Conservation (phyloP, 2,113 vertebrate genomes). For the Phrynocephalus versicolor region DNA sequence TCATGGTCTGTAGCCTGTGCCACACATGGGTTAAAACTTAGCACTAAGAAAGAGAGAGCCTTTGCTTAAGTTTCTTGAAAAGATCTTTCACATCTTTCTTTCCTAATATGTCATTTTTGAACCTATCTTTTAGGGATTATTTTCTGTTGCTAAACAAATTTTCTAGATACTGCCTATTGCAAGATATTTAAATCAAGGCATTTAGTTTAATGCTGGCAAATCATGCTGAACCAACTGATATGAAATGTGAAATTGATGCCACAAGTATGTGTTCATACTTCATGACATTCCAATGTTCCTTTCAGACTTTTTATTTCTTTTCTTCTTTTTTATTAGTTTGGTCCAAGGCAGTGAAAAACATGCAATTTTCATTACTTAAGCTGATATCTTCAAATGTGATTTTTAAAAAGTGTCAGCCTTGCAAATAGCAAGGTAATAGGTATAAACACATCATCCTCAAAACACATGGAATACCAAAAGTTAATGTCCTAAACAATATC, state of each 20-base stretch:
- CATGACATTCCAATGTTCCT: slow-evolving; percentile 21
- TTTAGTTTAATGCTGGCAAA: slow-evolving; percentile 49
- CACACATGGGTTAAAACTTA: neutral
- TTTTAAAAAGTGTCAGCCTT: slow-evolving; percentile 17
- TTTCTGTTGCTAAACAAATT: slow-evolving; percentile 10
- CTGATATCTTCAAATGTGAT: neutral
- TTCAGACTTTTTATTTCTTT: no score
- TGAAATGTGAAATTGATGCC: slow-evolving; percentile 39
- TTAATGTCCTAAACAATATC: no score
- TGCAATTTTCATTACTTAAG: slow-evolving; percentile 18
- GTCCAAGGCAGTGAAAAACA: slow-evolving; percentile 22
- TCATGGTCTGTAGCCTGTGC: neutral
- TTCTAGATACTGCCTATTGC: slow-evolving; percentile 4
- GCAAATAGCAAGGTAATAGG: neutral
- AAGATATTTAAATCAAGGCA: slow-evolving; percentile 36
- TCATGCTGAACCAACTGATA: slow-evolving; percentile 46
- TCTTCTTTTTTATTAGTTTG: slow-evolving; percentile 26
- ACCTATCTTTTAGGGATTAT: slow-evolving; percentile 4
- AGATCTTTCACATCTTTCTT: neutral
- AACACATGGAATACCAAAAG: slow-evolving; percentile 8
- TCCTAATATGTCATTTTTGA: neutral
- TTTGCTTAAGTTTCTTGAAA: neutral
- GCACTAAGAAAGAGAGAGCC: neutral
- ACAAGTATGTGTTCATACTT: slow-evolving; percentile 56
- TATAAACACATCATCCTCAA: neutral